Percentiles rank a stretch among this genome's conserved stretches.
Evolutionary conservation across 2,113 vertebrate species (phyloP).

Genomic region (Hyperopisus bebe): DNA sequence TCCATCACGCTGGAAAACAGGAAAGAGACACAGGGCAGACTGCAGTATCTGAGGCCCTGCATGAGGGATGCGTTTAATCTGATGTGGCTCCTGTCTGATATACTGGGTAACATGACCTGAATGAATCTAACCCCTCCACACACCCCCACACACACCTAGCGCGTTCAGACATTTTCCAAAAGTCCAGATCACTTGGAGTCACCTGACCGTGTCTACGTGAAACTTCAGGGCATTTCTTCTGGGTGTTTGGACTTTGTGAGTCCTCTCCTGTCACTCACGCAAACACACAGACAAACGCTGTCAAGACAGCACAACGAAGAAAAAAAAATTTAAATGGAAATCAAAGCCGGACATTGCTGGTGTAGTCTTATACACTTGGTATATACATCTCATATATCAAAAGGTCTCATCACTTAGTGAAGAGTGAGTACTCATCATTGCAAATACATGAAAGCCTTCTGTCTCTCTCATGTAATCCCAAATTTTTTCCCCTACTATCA

Average conservation of each 20-base stretch:
- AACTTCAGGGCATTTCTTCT: neutral
- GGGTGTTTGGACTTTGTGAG: neutral
- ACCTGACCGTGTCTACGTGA: neutral
- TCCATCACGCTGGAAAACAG: neutral
- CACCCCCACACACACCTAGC: too few species aligned
- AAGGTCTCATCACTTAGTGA: constrained; percentile 39
- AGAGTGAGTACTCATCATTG: constrained; percentile 47
- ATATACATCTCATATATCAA: constrained; percentile 60
- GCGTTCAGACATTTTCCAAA: neutral
- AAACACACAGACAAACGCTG: neutral
- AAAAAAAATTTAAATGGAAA: neutral
- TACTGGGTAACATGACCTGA: neutral
- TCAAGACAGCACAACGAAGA: constrained; percentile 1
- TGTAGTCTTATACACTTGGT: constrained; percentile 44
- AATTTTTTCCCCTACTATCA: constrained; percentile 32
- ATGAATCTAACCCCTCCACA: neutral
- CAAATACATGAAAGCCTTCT: constrained; percentile 55
- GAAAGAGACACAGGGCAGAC: neutral
- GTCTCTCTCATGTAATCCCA: constrained; percentile 34
- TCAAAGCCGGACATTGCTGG: constrained; percentile 27
- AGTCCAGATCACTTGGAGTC: neutral
- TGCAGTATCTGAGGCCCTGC: neutral
- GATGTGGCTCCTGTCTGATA: neutral
- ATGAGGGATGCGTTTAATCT: neutral
- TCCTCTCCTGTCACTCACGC: neutral